Base-by-base conservation (phyloP, 2,797 vertebrate species). In the Liparis tanakae region DNA sequence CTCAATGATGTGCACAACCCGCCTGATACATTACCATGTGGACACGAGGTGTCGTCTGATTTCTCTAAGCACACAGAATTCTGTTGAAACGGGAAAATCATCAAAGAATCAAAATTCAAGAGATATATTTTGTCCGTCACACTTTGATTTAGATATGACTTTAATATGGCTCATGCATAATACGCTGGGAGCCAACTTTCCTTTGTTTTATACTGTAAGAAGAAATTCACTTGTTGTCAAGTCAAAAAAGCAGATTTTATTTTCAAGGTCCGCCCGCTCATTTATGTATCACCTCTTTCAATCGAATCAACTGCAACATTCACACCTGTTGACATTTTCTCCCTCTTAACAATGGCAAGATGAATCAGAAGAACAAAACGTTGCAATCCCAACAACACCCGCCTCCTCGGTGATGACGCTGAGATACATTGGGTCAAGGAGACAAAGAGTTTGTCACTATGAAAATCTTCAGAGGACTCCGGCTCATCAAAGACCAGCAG, bases 351-450 rank as follows among this genome's bases (percentile, higher is more conserved):
- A 69, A 85, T 67, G 72, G 72, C 36, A 41, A 43, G 43, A 86
- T 81, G 85, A 88, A 59, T 87, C 85, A 86, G 67, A 59, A 59
- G 79, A 78, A 72, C 59, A 15, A 74, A 69, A 76, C 69, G 67
- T 78, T 82, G 65, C 65, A 61, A 37, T 65, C 61, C 77, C 67
- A 85, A 30, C 76, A 80, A 83, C 82, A 85, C 70, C 78, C 75
- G 37, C 84, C 85, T 81, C 81, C 70, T 78, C 76, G 30, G 71
- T 46, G 48, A 48, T 70, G 77, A 83, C n/a, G 67, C 78, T 14
- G 5, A 34, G 50, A 81, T 36, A 60, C 54, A 44, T 56, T 13
- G 44, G 78, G 81, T 83, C 74, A 78, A 36, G 46, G 57, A 78
- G 51, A 43, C 60, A 46, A 48, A 43, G 53, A 57, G 5, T 56